A percentile compares a stretch with the other conserved stretches of the same genome.
These are phyloP conservation scores for Chaetodon auriga DNA, from an alignment of 2,113 vertebrate species.

Conservation along the genomic window DNA sequence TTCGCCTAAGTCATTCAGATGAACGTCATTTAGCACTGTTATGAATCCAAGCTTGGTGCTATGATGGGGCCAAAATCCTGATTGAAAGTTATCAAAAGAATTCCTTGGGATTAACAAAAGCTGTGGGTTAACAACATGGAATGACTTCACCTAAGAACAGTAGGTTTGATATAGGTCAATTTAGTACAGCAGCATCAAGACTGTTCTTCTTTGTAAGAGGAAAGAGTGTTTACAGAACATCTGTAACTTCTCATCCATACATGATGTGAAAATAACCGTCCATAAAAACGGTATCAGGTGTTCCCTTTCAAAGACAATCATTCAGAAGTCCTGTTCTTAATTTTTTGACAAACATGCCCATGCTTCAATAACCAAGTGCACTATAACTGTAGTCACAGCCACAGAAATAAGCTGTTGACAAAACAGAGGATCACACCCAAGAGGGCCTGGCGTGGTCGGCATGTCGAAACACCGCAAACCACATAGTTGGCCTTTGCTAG, in stretches of 20 bases:
- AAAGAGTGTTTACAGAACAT: not conserved
- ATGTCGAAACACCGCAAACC: constrained; percentile 77
- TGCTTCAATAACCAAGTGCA: constrained; percentile 12
- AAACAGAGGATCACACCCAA: constrained; percentile 79
- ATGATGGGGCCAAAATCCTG: too few relatives aligned
- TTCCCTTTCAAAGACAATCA: not conserved
- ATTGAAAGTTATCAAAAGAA: too few relatives aligned
- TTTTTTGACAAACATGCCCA: constrained; percentile 48
- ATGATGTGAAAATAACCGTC: not conserved
- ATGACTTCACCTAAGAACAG: too few relatives aligned
- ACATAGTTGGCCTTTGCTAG: constrained; percentile 81
- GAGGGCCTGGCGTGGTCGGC: constrained; percentile 64
- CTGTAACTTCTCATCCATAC: not conserved
- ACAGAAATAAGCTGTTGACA: constrained; percentile 74
- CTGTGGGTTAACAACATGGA: too few relatives aligned
- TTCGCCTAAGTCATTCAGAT: too few relatives aligned
- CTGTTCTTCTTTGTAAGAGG: not conserved
- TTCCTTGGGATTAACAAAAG: too few relatives aligned
- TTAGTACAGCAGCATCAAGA: too few relatives aligned
- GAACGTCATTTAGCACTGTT: too few relatives aligned
- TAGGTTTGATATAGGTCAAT: too few relatives aligned
- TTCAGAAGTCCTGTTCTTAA: constrained; percentile 4
- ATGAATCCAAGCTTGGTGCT: too few relatives aligned
- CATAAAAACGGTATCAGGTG: not conserved
- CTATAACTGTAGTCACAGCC: constrained; percentile 50